These are phyloP conservation scores for Cepaea hortensis DNA, from an alignment of 2,888 invertebrate genomes.

Conservation along the genomic window DNA sequence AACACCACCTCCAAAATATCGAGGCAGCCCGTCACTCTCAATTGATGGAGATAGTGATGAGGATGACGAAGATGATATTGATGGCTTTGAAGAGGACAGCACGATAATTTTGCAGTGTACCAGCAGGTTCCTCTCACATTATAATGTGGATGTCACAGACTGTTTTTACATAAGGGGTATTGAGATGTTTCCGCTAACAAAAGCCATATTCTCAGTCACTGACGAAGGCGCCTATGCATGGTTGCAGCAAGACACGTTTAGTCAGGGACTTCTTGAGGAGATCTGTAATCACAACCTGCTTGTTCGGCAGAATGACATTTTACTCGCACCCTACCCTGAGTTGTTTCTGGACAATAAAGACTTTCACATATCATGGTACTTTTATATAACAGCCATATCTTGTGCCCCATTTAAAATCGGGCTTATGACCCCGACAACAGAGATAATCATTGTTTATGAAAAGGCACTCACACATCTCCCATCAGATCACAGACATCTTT, in stretches of 20 bases:
- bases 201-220: conserved; percentile 63
- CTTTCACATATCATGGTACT: conserved; percentile 62
- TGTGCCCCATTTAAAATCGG: conserved; percentile 68
- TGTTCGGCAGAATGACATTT: conserved; percentile 65
- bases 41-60: conserved; percentile 40
- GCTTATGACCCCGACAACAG: conserved; percentile 61
- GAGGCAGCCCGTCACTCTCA: conserved; percentile 20
- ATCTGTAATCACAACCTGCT: conserved; percentile 61
- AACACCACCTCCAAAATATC: neutral
- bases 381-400: conserved; percentile 64
- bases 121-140: conserved; percentile 61
- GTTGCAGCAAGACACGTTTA: conserved; percentile 65
- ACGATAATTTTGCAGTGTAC: conserved; percentile 51
- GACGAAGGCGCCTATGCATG: conserved; percentile 63
- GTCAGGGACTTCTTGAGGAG: conserved; percentile 59
- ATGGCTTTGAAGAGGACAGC: neutral
- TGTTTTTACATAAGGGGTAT: conserved; percentile 58
- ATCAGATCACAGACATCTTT: conserved; percentile 52
- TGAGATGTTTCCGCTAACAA: conserved; percentile 60
- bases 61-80: neutral
- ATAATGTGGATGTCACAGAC: conserved; percentile 57
- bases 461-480: conserved; percentile 48
- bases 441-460: conserved; percentile 64
- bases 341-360: conserved; percentile 58
- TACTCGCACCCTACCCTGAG: conserved; percentile 63